Evolutionary conservation across 2,797 vertebrate genomes (phyloP), one percentile per base, ranked within the genome.

Genomic region (Meriones psammophilus): DNA sequence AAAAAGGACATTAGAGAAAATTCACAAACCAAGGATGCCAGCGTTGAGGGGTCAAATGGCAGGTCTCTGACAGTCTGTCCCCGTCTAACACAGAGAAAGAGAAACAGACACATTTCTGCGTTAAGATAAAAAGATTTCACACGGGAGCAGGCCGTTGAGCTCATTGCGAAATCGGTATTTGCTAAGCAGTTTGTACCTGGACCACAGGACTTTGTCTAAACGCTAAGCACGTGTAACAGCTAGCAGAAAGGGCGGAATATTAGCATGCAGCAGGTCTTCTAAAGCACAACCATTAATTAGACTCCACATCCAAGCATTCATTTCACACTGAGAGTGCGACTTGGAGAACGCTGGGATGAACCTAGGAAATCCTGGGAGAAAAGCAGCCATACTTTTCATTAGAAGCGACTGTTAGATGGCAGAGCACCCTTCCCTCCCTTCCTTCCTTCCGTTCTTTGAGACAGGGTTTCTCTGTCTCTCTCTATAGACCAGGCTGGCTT

Each of bases 81-180:
- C 86, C 85, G 79, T 92, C 68, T 39, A 84, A 58, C n/a, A 80
- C 5, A 60, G 71, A 89, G 50, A 74, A 89, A 26, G 36, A 81
- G 66, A 89, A 30, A 71, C 26, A 30, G 73, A 54, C 81, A 10
- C n/a, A 20, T 84, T 94, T 83, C 22, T 62, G 69, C 81, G 85
- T 62, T 46, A 68, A 68, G 96, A 33, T 89, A 54, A 87, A 14
- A 81, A n/a, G 30, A 64, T 13, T 81, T n/a, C 33, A 69, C 33
- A 60, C 2, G 64, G 50, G 33, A 33, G 83, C 92, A 71, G 85
- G 64, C 12, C 36, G 15, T 76, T 58, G 36, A 89, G 42, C 62
- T 92, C n/a, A 89, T 64, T 58, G 73, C 89, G 91, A 95, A 96
- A 81, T 73, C 92, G 58, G 77, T 83, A 83, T 81, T 50, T 69